phyloP scores from a whole-genome alignment of 2,888 invertebrate genomes.

The Cloeon dipterum region DNA sequence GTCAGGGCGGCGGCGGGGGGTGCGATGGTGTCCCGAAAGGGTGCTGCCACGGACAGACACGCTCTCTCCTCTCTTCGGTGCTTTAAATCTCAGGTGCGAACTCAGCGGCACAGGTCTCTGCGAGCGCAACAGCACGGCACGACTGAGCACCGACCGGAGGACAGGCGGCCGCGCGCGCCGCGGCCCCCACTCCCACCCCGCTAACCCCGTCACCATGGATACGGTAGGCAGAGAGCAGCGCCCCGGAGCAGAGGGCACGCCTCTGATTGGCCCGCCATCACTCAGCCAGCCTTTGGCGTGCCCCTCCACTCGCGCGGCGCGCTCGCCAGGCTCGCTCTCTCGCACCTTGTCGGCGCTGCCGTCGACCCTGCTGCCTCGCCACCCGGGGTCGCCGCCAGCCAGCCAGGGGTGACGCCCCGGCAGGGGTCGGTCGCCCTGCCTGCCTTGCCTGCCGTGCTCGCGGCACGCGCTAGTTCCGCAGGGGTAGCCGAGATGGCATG shows the following conservation, averaged over 20 bases:
- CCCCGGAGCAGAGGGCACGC: slow-evolving; percentile 7
- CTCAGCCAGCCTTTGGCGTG: slow-evolving; percentile 3
- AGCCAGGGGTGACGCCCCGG: background rate
- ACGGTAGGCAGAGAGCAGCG: slow-evolving; percentile 6
- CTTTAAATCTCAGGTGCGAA: background rate
- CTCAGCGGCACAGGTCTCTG: background rate
- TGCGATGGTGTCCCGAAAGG: slow-evolving; percentile 5
- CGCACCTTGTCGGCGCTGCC: slow-evolving; percentile 1
- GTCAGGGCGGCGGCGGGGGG: slow-evolving; percentile 4
- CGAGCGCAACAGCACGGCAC: slow-evolving; percentile 1
- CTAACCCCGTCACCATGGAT: slow-evolving; percentile 6
- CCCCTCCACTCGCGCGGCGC: no score
- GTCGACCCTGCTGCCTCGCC: slow-evolving; percentile 4
- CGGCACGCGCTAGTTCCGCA: slow-evolving; percentile 3
- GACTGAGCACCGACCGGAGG: slow-evolving; percentile 4
- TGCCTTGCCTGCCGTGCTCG: background rate
- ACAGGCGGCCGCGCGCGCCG: slow-evolving; percentile 7
- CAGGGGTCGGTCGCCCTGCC: background rate
- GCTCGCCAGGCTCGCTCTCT: background rate
- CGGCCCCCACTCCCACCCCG: slow-evolving; percentile 1
- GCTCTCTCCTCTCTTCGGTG: background rate
- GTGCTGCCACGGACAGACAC: slow-evolving; percentile 7
- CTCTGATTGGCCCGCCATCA: slow-evolving; percentile 7
- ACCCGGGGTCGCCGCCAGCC: background rate
- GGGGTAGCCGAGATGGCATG: background rate